Evolutionary conservation across 2,888 invertebrate genomes (phyloP).

Genomic region (Piscicola geometra): DNA sequence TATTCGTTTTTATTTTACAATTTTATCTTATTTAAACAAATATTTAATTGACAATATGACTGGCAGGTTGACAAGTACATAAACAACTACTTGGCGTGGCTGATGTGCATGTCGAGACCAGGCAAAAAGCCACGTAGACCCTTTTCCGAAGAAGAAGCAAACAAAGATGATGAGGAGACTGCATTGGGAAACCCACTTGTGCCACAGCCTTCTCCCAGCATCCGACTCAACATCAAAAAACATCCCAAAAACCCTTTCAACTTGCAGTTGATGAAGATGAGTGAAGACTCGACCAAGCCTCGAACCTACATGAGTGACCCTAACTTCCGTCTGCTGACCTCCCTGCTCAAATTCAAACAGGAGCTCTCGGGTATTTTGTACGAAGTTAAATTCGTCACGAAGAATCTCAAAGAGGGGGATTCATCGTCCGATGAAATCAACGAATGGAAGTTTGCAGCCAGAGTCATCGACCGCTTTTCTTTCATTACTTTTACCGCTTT

Average conservation of each 20-base stretch:
- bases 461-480: constrained; percentile 42
- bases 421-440: constrained; percentile 29
- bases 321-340: not conserved
- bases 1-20: not conserved
- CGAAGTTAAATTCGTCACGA: constrained; percentile 45
- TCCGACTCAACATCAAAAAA: constrained; percentile 30
- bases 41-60: not conserved
- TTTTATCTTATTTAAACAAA: not conserved
- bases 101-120: constrained; percentile 43
- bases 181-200: constrained; percentile 33
- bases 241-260: not conserved
- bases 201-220: constrained; percentile 36
- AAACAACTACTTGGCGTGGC: constrained; percentile 45
- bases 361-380: constrained; percentile 44
- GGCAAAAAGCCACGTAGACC: constrained; percentile 41
- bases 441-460: constrained; percentile 40
- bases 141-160: constrained; percentile 39
- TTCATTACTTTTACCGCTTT: constrained; percentile 38
- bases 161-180: constrained; percentile 28
- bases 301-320: constrained; percentile 15
- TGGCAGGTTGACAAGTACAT: constrained; percentile 42
- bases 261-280: not conserved
- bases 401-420: constrained; percentile 42
- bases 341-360: constrained; percentile 35
- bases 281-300: not conserved